Percentiles rank a stretch among this genome's conserved stretches.
These are phyloP conservation scores for Arbacia lixula DNA, from an alignment of 53 echinoderm and acorn worm genomes.

Conservation along the genomic window DNA sequence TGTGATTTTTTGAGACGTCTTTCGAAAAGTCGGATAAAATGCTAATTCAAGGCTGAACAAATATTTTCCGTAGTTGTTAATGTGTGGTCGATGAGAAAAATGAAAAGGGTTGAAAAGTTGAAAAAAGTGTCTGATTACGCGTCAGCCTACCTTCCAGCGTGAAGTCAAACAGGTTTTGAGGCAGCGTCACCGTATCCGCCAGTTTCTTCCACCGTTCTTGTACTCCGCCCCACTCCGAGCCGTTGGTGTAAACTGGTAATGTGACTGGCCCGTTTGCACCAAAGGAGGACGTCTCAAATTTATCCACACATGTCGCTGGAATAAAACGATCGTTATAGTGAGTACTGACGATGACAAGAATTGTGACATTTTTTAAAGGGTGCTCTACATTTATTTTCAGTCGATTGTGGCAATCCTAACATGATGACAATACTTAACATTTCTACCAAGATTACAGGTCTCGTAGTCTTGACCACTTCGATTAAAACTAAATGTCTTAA, in stretches of 20 bases:
- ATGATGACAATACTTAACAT: no score
- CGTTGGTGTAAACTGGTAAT: slow-evolving; percentile 3
- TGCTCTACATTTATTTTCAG: neutral
- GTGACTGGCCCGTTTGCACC: slow-evolving; percentile 16
- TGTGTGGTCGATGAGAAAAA: neutral
- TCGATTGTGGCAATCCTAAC: no score
- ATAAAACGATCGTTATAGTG: neutral
- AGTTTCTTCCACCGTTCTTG: slow-evolving; percentile 18
- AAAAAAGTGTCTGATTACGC: no score
- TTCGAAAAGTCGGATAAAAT: neutral
- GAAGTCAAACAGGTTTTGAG: slow-evolving; percentile 37
- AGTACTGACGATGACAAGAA: no score
- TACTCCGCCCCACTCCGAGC: neutral
- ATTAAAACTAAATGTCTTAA: no score
- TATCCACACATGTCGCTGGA: slow-evolving; percentile 38
- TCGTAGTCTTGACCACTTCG: no score
- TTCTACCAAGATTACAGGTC: no score
- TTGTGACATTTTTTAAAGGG: neutral
- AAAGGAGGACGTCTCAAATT: neutral
- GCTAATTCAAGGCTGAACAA: neutral
- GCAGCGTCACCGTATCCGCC: neutral
- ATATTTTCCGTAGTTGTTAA: neutral
- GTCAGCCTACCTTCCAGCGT: slow-evolving; percentile 3
- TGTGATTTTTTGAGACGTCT: neutral
- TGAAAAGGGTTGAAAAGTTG: no score